These are phyloP conservation scores for Drosophila bunnanda DNA, from an alignment of 2,888 invertebrate genomes.

Conservation along the genomic window DNA sequence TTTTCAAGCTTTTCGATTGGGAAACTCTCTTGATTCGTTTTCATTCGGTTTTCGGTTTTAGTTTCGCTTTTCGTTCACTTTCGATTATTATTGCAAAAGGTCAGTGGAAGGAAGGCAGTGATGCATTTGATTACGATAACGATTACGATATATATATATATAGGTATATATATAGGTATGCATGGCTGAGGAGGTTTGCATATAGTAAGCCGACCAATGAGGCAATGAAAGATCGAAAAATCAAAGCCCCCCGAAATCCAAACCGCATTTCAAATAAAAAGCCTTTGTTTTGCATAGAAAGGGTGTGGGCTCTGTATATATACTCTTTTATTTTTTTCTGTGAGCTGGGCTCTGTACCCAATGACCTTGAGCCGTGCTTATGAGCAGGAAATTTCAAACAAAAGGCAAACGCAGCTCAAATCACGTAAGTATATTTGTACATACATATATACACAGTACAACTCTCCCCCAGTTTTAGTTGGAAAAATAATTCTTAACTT, in stretches of 20 bases:
- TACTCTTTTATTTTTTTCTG: not conserved
- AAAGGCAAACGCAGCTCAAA: slow-evolving; percentile 19
- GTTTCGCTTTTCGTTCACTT: slow-evolving; percentile 36
- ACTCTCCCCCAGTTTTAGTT: slow-evolving; percentile 18
- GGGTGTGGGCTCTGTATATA: slow-evolving; percentile 10
- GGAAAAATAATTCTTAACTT: slow-evolving; percentile 17
- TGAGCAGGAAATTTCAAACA: slow-evolving; percentile 27
- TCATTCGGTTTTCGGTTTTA: slow-evolving; percentile 7
- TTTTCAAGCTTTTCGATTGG: slow-evolving; percentile 45
- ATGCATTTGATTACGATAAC: slow-evolving; percentile 43
- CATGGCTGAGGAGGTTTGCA: slow-evolving; percentile 11
- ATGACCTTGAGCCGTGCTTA: slow-evolving; percentile 37
- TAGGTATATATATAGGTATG: not conserved
- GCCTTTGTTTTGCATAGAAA: slow-evolving; percentile 16
- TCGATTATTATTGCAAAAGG: slow-evolving; percentile 50
- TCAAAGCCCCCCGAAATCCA: not conserved
- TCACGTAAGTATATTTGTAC: slow-evolving; percentile 23
- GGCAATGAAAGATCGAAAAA: slow-evolving; percentile 5
- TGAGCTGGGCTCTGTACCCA: slow-evolving; percentile 8
- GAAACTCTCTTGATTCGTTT: slow-evolving; percentile 30
- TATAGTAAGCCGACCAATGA: not conserved
- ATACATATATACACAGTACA: not conserved
- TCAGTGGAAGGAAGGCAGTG: slow-evolving; percentile 21
- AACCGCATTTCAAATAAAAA: slow-evolving; percentile 22
- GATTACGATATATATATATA: slow-evolving; percentile 24